Conservation (phyloP, 2,888 invertebrate species). For the Cheilosia vernalis region DNA sequence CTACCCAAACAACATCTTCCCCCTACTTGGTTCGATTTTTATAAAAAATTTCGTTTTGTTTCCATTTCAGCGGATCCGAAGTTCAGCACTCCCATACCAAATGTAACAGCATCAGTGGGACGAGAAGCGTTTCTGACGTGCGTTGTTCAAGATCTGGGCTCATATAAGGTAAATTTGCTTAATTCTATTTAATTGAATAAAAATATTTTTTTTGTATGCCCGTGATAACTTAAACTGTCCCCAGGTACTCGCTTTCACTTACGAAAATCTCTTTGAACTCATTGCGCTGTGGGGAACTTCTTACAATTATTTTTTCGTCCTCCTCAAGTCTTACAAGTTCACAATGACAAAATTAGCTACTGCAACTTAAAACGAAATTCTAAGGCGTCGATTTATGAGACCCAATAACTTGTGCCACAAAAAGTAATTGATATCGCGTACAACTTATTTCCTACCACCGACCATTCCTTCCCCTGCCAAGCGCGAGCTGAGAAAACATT, state of each 20-base stretch:
- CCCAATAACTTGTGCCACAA: no score
- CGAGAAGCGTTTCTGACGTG: slow-evolving; percentile 88
- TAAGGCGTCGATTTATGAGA: no score
- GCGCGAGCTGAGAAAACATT: neutral
- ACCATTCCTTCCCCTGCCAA: neutral
- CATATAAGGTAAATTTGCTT: slow-evolving; percentile 86
- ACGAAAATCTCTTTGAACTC: no score
- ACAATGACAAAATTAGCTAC: no score
- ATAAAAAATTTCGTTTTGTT: slow-evolving; percentile 20
- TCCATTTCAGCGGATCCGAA: slow-evolving; percentile 86
- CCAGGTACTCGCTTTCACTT: no score
- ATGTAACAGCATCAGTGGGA: slow-evolving; percentile 88
- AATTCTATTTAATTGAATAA: neutral
- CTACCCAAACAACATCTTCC: neutral
- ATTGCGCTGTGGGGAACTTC: no score
- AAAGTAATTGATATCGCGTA: slow-evolving; percentile 11
- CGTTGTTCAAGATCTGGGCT: slow-evolving; percentile 87
- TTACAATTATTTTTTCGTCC: no score
- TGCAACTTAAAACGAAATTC: no score
- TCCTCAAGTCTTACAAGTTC: no score
- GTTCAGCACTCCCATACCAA: slow-evolving; percentile 87
- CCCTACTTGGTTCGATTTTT: neutral
- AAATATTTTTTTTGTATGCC: neutral
- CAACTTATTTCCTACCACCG: neutral
- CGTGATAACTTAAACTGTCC: no score